Evolutionary conservation across 2,113 vertebrate genomes (phyloP).

Genomic region (Alosa alosa): DNA sequence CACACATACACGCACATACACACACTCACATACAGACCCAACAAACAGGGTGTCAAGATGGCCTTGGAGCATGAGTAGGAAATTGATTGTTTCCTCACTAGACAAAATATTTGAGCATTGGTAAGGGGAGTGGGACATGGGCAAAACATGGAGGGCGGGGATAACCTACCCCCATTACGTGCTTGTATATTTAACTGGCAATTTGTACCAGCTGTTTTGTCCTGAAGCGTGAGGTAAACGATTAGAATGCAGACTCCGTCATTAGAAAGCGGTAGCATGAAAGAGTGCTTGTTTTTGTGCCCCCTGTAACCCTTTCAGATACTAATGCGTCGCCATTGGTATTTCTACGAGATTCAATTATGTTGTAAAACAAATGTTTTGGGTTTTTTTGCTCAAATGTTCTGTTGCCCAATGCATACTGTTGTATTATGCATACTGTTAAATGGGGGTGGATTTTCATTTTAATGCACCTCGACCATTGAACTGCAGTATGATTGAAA

Average conservation of each 20-base stretch:
- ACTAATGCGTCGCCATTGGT: background rate
- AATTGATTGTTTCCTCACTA: conserved; percentile 67
- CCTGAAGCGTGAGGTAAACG: conserved; percentile 56
- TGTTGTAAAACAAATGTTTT: background rate
- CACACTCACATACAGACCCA: background rate
- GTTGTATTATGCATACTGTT: background rate
- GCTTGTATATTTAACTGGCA: conserved; percentile 58
- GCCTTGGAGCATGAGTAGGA: conserved; percentile 45
- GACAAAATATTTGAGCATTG: conserved; percentile 73
- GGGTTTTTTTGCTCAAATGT: background rate
- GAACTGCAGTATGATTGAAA: background rate
- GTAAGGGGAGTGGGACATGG: conserved; percentile 49
- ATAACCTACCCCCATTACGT: conserved; percentile 47
- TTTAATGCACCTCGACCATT: background rate
- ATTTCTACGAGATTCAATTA: background rate
- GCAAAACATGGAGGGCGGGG: conserved; percentile 7
- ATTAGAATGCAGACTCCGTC: background rate
- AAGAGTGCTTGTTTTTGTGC: background rate
- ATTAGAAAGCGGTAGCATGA: background rate
- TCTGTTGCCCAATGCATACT: background rate
- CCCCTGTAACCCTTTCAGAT: background rate
- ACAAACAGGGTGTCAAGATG: background rate
- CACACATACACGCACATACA: background rate
- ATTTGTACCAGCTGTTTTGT: conserved; percentile 61
- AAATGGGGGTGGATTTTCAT: background rate